Base-by-base conservation (phyloP, 2,113 vertebrate genomes). In the Podarcis cretensis region DNA sequence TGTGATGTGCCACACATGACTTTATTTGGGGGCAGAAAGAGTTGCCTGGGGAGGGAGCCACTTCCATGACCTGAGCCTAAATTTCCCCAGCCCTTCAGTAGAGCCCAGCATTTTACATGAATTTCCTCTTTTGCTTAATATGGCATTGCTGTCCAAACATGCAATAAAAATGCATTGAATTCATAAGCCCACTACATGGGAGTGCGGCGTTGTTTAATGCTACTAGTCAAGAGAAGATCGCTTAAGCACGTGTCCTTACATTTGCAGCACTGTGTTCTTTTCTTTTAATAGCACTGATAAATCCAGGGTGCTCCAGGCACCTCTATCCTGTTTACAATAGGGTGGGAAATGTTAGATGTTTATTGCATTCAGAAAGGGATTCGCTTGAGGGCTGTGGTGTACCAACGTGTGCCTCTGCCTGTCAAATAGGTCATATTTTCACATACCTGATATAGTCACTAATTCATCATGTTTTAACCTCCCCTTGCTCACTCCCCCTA, bases 241-340 rank as follows among this genome's bases (percentile, higher is more conserved):
- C 40, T 54, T 43, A 79, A 54, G 80, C 71, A 83, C 30, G 25
- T 48, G 57, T 40, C 57, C 35, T 48, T 32, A 75, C 57, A 75
- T 12, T 86, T 77, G 89, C 91, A 89, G 83, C 81, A 78, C 2
- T 85, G 86, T n/a, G 90, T 48, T 25, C 86, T 89, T 91, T 89
- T 76, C 32, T 69, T 91, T 85, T 43, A 89, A 74, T 92, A 35
- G 83, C 77, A 23, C 1, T 68, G 89, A 82, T 89, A 89, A 87
- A 43, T 80, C 74, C 32, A 43, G 91, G 0, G 9, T 76, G 1
- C 81, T 0, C 32, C 2, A 54, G 91, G 92, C 92, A 92, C 77
- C 4, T 5, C 0, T 16, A 40, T 0, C 0, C 5, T 23, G 68
- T 71, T 0, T 18, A 85, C 81, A 86, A 32, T 0, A 1, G n/a